Base-by-base conservation (phyloP, 2,888 invertebrate genomes). In the Cancer borealis region DNA sequence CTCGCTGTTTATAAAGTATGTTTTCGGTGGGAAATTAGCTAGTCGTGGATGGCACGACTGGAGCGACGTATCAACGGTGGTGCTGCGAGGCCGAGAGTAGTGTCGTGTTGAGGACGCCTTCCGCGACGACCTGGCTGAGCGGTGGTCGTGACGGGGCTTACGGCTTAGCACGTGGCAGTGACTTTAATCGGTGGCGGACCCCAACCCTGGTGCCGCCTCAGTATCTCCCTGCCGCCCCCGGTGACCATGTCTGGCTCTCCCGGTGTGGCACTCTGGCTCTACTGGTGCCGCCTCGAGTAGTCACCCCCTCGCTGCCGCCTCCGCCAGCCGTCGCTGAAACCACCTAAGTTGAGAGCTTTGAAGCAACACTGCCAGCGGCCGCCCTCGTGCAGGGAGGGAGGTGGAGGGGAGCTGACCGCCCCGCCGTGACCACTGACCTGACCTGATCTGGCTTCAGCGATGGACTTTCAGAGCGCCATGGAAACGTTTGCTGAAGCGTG, bases 391-490 rank as follows among this genome's bases (percentile, higher is more conserved):
- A 54, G 30, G 90, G 90, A 90, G 54, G 54, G 90, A 90, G 90
- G 88, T 49, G 54, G 90, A 49, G 90, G 54, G 90, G 87, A 30
- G 94, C 66, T 30, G 88, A 21, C 66, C 88, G 39, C 87, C 79
- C 45, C 79, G 73, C 47, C 89, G 88, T 88, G 66, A 21, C 89
- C 89, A 21, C 84, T 79, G 26, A 66, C 60, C 47, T 30, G 73
- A 26, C 39, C 54, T 46, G 92, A 91, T 60, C 91, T 92, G 89
- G 88, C 93, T 30, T 54, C 89, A 92, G 93, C 60, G 73, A 99
- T 99, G 99, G 99, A 99, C 98, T 99, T 99, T 97, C 98, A 99
- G 97, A 99, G 99, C 97, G 99, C 99, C 96, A 99, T 99, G 99
- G 99, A 99, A 97, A 99, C 99, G 96, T 99, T 99, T 97, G 99